Base-by-base conservation (phyloP, 2,113 vertebrate species). In the Carassius auratus region DNA sequence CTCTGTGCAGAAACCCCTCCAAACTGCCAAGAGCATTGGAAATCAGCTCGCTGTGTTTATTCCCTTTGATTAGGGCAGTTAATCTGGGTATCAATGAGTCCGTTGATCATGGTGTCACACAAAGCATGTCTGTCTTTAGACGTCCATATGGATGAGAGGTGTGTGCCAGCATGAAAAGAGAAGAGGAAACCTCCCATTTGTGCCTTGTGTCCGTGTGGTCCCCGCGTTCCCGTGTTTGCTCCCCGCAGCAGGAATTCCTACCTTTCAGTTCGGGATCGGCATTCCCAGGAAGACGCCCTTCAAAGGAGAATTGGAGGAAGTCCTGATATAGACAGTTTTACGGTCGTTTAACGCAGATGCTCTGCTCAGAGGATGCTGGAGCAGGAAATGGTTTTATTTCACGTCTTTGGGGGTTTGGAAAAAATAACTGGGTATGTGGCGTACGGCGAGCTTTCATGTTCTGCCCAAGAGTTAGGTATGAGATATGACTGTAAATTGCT, bases 261-360 rank as follows among this genome's bases (percentile, higher is more conserved):
- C 92, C 93, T 95, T 94, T 92, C 93, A 88, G 90, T 90, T 93
- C 92, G 89, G 89, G 92, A 94, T 94, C 92, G 94, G 91, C 93
- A 96, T 96, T 96, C 94, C 95, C 94, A 95, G 95, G 96, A 97
- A 95, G 95, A 96, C 94, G 91, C 93, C 95, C 94, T 93, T 93
- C 91, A 36, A 90, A 95, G 91, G 95, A 97, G 97, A 99, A 99
- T 99, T 94, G 97, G 92, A 97, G 97, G 98, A 99, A 99, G 97
- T 97, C 95, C 96, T 96, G 94, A 94, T 97, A 96, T 96, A 97
- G 96, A 97, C 95, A 94, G 94, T 94, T 95, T 96, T 94, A 94
- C 95, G 93, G 95, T 93, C 94, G 95, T 83, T 94, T 93, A 91
- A 94, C 95, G 94, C 95, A 95, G 95, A 95, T 90, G 93, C 88